Evolutionary conservation across 2,797 vertebrate genomes (phyloP).

Genomic region (Rhinogobio ventralis): DNA sequence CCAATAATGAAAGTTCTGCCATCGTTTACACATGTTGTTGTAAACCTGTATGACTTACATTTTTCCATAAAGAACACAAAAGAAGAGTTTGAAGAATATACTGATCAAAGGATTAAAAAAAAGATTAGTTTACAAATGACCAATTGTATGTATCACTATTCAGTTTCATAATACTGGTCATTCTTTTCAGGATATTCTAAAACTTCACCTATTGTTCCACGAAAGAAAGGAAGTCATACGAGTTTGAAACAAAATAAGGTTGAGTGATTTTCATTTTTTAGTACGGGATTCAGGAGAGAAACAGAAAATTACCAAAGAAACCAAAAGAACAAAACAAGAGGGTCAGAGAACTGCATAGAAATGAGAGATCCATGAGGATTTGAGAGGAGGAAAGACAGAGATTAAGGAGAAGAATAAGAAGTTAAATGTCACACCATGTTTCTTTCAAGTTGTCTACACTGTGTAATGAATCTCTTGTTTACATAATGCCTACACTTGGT

Average conservation of each 20-base stretch:
- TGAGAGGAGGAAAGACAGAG: slow-evolving; percentile 31
- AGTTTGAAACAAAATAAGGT: not conserved
- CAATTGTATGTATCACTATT: not conserved
- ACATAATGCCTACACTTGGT: too few species aligned
- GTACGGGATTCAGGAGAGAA: not conserved
- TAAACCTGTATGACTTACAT: not conserved
- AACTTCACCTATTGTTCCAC: not conserved
- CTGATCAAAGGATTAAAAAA: not conserved
- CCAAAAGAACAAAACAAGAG: not conserved
- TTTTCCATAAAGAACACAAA: not conserved
- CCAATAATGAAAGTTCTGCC: not conserved
- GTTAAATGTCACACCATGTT: slow-evolving; percentile 54
- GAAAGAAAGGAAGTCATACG: not conserved
- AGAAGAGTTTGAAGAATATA: not conserved
- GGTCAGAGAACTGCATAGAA: not conserved
- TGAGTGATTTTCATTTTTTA: not conserved
- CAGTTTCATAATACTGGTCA: not conserved
- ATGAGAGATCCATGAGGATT: slow-evolving; percentile 15
- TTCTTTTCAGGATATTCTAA: not conserved
- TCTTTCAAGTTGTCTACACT: slow-evolving; percentile 5
- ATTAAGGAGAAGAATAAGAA: slow-evolving; percentile 11
- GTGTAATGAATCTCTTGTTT: too few species aligned
- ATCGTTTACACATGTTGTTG: not conserved
- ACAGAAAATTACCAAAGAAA: not conserved
- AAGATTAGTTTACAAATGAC: not conserved